Conservation (phyloP, 2,888 invertebrate species). For the Antitype chi region DNA sequence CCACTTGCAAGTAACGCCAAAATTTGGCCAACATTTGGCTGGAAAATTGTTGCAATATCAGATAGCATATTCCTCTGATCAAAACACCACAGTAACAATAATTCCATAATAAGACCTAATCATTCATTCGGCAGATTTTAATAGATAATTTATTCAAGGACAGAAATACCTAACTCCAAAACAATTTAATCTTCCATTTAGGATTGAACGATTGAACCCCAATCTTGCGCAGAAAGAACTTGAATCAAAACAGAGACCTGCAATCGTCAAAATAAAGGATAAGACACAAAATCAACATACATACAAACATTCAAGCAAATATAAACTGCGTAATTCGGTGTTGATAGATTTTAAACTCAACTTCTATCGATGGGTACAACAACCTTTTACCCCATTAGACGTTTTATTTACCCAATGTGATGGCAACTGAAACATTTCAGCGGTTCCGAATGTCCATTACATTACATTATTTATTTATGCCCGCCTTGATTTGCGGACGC, state of each 20-base stretch:
- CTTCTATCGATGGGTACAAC: neutral
- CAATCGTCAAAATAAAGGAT: neutral
- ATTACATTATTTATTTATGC: conserved; percentile 30
- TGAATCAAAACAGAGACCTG: neutral
- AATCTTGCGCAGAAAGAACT: neutral
- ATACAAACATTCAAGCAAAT: neutral
- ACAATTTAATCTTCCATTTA: neutral
- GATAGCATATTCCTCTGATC: neutral
- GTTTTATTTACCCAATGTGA: conserved; percentile 30
- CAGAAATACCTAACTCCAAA: neutral
- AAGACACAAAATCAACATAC: neutral
- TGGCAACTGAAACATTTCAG: conserved; percentile 10
- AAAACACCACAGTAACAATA: no score
- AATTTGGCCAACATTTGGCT: neutral
- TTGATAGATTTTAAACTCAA: neutral
- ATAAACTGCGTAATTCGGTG: neutral
- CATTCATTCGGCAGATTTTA: no score
- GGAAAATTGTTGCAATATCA: no score
- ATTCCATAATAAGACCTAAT: no score
- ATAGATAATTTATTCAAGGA: neutral
- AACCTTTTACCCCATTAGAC: neutral
- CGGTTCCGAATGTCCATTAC: conserved; percentile 7
- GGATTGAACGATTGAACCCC: neutral
- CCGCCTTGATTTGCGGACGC: conserved; percentile 6
- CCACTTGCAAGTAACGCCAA: neutral